These are phyloP conservation scores for Sialia sialis DNA, from an alignment of 2,113 vertebrate genomes.

Conservation along the genomic window DNA sequence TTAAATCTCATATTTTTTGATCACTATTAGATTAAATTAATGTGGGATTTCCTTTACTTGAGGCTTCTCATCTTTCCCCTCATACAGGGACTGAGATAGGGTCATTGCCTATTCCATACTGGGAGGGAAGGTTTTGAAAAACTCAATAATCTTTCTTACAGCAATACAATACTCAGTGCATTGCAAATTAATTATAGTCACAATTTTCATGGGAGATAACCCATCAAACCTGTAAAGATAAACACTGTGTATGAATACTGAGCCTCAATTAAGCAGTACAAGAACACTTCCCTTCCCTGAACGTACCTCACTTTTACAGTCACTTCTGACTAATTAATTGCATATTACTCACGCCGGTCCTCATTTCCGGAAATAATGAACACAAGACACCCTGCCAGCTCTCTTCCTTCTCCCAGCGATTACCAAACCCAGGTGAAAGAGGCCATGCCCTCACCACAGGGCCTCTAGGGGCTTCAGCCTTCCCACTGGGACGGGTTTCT, in stretches of 20 bases:
- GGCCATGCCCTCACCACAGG: not conserved
- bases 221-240: not conserved
- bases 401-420: not conserved
- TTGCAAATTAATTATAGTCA: not conserved
- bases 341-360: not conserved
- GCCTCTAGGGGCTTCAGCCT: not conserved
- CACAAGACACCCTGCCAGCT: not conserved
- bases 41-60: not conserved
- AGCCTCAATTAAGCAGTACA: not conserved
- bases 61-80: not conserved
- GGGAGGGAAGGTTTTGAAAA: not conserved
- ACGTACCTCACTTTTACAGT: not conserved
- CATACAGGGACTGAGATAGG: not conserved
- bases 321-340: not conserved
- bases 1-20: not conserved
- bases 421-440: accelerated
- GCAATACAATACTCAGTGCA: not conserved
- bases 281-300: not conserved
- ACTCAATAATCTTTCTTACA: not conserved
- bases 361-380: not conserved
- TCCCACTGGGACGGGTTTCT: accelerated
- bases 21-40: not conserved
- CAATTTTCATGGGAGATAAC: not conserved
- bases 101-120: not conserved
- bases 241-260: not conserved